These are phyloP conservation scores for Ondatra zibethicus DNA, from an alignment of 2,113 vertebrate species.

Conservation along the genomic window DNA sequence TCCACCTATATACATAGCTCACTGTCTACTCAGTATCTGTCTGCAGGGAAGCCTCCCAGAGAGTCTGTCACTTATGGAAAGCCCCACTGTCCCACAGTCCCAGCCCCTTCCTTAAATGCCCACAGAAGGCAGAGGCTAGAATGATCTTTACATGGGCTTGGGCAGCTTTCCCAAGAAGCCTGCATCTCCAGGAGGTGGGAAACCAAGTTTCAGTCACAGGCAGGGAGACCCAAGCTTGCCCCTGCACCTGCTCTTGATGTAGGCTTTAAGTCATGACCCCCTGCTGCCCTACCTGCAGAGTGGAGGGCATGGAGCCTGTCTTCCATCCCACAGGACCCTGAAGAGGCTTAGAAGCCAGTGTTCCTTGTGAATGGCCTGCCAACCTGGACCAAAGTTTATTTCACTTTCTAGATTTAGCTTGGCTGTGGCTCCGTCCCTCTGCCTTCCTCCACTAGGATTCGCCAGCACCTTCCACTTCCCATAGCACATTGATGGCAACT, in stretches of 20 bases:
- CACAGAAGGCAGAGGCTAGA: neutral
- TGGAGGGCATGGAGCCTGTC: neutral
- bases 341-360: neutral
- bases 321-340: neutral
- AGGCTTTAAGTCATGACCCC: neutral
- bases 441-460: neutral
- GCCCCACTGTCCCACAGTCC: neutral
- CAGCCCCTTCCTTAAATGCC: neutral
- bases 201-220: neutral
- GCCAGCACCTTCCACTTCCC: neutral
- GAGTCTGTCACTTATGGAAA: neutral
- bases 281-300: neutral
- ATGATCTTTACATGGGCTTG: neutral
- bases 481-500: neutral
- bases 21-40: neutral
- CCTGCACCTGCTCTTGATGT: neutral
- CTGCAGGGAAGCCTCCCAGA: neutral
- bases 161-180: neutral
- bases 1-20: conserved; percentile 62
- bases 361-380: neutral
- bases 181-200: neutral
- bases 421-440: neutral
- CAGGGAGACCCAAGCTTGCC: neutral
- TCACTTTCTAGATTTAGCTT: neutral
- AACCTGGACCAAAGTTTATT: neutral